Evolutionary conservation across 2,113 vertebrate genomes (phyloP).

Genomic region (Pedionomus torquatus): DNA sequence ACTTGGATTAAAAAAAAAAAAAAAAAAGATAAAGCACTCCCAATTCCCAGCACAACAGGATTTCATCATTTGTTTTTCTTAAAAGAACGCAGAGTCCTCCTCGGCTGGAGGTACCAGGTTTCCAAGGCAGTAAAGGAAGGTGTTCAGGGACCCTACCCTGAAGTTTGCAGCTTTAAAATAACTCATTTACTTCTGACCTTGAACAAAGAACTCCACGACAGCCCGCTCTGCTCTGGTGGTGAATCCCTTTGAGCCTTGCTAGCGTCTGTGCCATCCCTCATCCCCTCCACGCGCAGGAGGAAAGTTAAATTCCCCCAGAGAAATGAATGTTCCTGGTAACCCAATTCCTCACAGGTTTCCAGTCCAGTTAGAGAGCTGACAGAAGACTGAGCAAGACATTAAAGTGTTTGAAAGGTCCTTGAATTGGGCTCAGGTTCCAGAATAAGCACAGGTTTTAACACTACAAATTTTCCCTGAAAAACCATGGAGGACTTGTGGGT

Average conservation of each 20-base stretch:
- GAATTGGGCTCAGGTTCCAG: neutral
- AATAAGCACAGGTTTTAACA: neutral
- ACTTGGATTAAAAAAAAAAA: neutral
- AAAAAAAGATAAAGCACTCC: neutral
- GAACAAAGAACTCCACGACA: neutral
- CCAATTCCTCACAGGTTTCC: neutral
- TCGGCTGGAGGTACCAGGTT: neutral
- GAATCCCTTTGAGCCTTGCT: neutral
- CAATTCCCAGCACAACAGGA: neutral
- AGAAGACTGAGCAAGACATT: neutral
- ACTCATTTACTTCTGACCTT: neutral
- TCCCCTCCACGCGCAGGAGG: rapidly evolving
- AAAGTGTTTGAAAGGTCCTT: neutral
- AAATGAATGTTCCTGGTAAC: neutral
- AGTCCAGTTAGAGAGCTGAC: neutral
- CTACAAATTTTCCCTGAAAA: neutral
- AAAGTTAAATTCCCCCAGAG: neutral
- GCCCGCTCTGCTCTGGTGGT: rapidly evolving
- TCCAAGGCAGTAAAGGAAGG: neutral
- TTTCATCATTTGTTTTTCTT: neutral
- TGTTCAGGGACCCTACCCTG: no score
- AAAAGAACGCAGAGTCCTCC: neutral
- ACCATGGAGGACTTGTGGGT: neutral
- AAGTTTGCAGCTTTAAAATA: neutral
- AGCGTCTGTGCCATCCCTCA: neutral